These are phyloP conservation scores for Coracopsis vasa DNA, from an alignment of 2,113 vertebrate genomes.

Conservation along the genomic window DNA sequence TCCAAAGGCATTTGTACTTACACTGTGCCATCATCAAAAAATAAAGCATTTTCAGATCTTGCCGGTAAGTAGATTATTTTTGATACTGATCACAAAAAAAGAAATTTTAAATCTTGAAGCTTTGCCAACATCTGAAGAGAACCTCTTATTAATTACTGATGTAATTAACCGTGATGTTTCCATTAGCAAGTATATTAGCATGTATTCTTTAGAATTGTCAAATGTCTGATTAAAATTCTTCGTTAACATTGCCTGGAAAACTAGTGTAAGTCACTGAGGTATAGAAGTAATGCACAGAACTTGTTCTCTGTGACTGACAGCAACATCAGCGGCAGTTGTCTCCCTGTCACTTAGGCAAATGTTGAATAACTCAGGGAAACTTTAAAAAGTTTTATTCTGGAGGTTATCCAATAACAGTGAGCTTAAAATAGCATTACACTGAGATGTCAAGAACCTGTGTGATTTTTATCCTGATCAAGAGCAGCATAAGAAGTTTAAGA, in stretches of 20 bases:
- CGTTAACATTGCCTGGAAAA: neutral
- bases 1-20: conserved; percentile 98
- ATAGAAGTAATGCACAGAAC: neutral
- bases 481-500: neutral
- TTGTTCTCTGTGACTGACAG: neutral
- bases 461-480: neutral
- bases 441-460: neutral
- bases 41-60: conserved; percentile 99
- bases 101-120: neutral
- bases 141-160: neutral
- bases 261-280: neutral
- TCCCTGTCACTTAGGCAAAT: neutral
- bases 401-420: neutral
- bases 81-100: neutral
- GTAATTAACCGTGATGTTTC: neutral
- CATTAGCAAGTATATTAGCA: neutral
- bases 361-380: neutral
- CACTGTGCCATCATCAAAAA: conserved; percentile 98
- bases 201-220: neutral
- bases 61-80: conserved; percentile 81
- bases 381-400: neutral
- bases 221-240: neutral
- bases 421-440: neutral
- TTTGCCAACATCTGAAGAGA: neutral
- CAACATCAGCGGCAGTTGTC: neutral